Evolutionary conservation across 2,888 invertebrate genomes (phyloP), one percentile per base, ranked within the genome.

Genomic region (Imbricaverruca yamaguchii): DNA sequence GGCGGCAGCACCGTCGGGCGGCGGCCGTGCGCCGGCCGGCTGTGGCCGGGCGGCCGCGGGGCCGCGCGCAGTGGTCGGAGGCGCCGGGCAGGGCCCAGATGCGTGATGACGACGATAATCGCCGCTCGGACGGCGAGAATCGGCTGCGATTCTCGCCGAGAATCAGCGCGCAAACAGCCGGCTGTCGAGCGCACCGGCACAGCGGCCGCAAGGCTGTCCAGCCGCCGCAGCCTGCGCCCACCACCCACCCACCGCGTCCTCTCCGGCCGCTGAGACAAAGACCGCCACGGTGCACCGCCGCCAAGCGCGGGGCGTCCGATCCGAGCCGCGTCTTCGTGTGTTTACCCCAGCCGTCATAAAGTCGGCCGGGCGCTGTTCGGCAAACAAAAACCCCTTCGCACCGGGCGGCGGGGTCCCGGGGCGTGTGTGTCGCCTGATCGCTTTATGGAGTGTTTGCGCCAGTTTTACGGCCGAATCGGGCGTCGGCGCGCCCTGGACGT

Each of bases 181-280:
- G n/a, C n/a, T n/a, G n/a, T n/a, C n/a, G n/a, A n/a, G 21, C 53
- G 53, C 53, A 18, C 53, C 18, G 74, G n/a, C n/a, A n/a, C n/a
- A n/a, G n/a, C n/a, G n/a, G n/a, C n/a, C n/a, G n/a, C n/a, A n/a
- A n/a, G n/a, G n/a, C n/a, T n/a, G n/a, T n/a, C n/a, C n/a, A n/a
- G n/a, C n/a, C n/a, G n/a, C n/a, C n/a, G n/a, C n/a, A n/a, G n/a
- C n/a, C n/a, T n/a, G n/a, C n/a, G n/a, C n/a, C n/a, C n/a, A n/a
- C n/a, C n/a, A n/a, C n/a, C n/a, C n/a, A n/a, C n/a, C n/a, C n/a
- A n/a, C n/a, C n/a, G n/a, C n/a, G n/a, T n/a, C n/a, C n/a, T n/a
- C n/a, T n/a, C n/a, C n/a, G n/a, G n/a, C n/a, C n/a, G 9, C 57
- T 57, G 74, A 65, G n/a, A 74, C 74, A 74, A 74, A 74, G 74